Evolutionary conservation across 2,113 vertebrate species (phyloP).

Genomic region (Lathamus discolor): DNA sequence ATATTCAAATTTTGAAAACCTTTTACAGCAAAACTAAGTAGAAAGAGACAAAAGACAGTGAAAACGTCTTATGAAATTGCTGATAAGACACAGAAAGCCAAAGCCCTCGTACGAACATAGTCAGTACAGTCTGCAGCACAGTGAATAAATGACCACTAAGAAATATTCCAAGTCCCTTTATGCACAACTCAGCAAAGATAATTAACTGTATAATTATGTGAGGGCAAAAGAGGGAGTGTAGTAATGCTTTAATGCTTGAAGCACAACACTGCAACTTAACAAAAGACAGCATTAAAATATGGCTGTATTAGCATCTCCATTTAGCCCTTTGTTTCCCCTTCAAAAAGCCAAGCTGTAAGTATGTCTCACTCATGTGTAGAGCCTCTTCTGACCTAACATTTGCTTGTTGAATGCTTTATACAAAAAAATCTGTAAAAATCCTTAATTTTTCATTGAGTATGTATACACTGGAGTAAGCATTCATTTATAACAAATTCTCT

Average conservation of each 20-base stretch:
- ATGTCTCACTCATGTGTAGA: neutral
- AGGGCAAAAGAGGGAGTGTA: conserved; percentile 16
- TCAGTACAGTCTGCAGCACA: neutral
- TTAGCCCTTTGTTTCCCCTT: conserved; percentile 14
- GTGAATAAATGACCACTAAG: conserved; percentile 32
- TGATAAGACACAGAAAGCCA: neutral
- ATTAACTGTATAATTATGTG: conserved; percentile 29
- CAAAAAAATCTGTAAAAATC: neutral
- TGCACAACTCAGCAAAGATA: conserved; percentile 21
- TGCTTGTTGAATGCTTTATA: neutral
- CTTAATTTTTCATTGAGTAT: neutral
- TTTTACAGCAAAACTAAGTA: neutral
- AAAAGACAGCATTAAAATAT: conserved; percentile 29
- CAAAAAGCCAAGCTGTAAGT: conserved; percentile 5
- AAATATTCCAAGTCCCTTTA: conserved; percentile 25
- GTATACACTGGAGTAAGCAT: neutral
- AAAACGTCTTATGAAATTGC: neutral
- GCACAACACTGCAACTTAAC: conserved; percentile 22
- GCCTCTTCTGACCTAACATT: neutral
- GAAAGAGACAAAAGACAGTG: neutral
- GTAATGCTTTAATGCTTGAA: conserved; percentile 11
- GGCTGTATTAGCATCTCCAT: conserved; percentile 23
- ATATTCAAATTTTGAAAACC: neutral
- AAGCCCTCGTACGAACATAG: neutral
- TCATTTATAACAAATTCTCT: neutral